phyloP scores from a whole-genome alignment of 2,797 vertebrate species.

The Protosalanx chinensis region DNA sequence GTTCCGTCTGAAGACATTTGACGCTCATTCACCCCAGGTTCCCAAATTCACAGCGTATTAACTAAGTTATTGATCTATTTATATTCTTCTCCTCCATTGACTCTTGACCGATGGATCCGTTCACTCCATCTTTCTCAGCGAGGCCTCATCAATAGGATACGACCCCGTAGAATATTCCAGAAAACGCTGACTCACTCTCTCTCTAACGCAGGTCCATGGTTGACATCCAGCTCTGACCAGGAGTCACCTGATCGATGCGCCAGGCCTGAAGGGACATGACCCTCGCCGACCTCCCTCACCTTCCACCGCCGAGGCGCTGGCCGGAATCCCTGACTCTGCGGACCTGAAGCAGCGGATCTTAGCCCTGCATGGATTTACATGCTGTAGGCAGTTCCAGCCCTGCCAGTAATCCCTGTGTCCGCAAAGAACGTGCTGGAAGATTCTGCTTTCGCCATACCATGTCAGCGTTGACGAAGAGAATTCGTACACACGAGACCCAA shows the following conservation, averaged over 20 bases:
- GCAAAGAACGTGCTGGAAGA: constrained; percentile 5
- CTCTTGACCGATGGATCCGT: constrained; percentile 34
- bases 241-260: neutral
- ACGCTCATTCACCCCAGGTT: neutral
- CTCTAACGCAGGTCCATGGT: constrained; percentile 14
- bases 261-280: constrained; percentile 1
- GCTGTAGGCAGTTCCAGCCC: constrained; percentile 13
- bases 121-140: constrained; percentile 9
- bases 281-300: neutral
- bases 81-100: too few relatives aligned
- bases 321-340: constrained; percentile 18
- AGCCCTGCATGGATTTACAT: constrained; percentile 35
- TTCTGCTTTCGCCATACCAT: neutral
- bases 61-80: too few relatives aligned
- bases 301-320: neutral
- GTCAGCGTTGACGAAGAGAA: neutral
- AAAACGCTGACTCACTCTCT: constrained; percentile 18
- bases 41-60: too few relatives aligned
- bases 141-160: constrained; percentile 33
- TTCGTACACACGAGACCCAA: neutral
- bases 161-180: constrained; percentile 40
- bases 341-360: neutral
- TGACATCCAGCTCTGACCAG: neutral
- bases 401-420: neutral
- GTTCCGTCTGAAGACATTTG: constrained; percentile 42